Evolutionary conservation across 1,140 invertebrate species (phyloP), one percentile per base, ranked within the genome.

Genomic region (Saxidomus purpurata): DNA sequence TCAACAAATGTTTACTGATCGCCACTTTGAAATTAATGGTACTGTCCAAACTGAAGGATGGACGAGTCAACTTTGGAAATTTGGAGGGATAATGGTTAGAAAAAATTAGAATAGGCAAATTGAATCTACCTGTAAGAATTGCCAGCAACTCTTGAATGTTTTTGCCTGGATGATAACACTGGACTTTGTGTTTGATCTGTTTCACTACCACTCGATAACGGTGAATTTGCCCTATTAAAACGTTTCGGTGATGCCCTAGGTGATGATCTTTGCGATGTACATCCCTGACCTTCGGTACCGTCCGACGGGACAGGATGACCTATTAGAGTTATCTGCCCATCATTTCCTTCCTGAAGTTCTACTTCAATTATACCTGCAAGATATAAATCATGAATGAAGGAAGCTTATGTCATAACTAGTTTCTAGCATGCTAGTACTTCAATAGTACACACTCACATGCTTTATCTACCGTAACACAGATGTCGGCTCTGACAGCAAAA

Each of bases 301-400:
- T 80, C 71, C 9, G 49, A 49, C 38, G 15, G 31, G 0, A 96
- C 94, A 79, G 95, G 94, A 90, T 95, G 95, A 76, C 96, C 96
- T 80, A 95, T 93, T 47, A 96, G 92, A 77, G 94, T 96, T 61
- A 97, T 93, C 91, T 96, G 96, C 25, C 96, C 96, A 91, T 96
- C 96, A 86, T 93, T 92, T 89, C 95, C 95, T 89, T 96, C 94
- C 0, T 91, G 85, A 63, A 96, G 91, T 40, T 93, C 92, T 19
- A 96, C 96, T 89, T 95, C 94, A 79, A 96, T 94, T 55, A 94
- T 93, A 88, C 95, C 96, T 96, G 86, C 84, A 93, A 77, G n/a
- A n/a, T n/a, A n/a, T 34, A 71, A 17, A 38, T 9, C 9, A 63
- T n/a, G n/a, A n/a, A n/a, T n/a, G n/a, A n/a, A n/a, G n/a, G n/a